Conservation (phyloP, 2,797 vertebrate species). For the Malacoctenus gilli region DNA sequence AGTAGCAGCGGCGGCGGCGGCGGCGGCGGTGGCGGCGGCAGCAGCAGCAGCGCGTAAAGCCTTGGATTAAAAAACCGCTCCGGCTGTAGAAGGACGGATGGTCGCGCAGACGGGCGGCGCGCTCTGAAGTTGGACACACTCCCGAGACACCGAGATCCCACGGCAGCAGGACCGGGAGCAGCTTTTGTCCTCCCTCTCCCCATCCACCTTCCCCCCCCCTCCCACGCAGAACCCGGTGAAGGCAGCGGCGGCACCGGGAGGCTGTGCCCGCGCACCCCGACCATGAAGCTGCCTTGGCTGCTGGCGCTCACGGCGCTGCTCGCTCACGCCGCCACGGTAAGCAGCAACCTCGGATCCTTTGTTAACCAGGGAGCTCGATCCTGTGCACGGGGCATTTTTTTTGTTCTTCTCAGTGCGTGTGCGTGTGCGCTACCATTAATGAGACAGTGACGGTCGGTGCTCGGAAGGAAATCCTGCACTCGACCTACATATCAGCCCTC, state of each 20-base stretch:
- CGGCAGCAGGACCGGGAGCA: constrained; percentile 4
- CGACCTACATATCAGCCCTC: constrained; percentile 76
- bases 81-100: constrained; percentile 65
- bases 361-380: constrained; percentile 55
- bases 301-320: constrained; percentile 77
- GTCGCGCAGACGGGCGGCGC: constrained; percentile 63
- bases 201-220: constrained; percentile 35
- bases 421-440: constrained; percentile 26
- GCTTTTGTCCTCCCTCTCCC: constrained; percentile 32
- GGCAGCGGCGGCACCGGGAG: constrained; percentile 72
- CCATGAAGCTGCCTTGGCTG: constrained; percentile 82
- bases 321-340: constrained; percentile 80
- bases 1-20: constrained; percentile 33
- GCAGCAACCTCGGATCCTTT: constrained; percentile 61
- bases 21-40: constrained; percentile 29
- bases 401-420: constrained; percentile 1
- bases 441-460: constrained; percentile 52
- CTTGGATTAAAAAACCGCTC: constrained; percentile 69
- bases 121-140: constrained; percentile 75
- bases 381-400: too few relatives aligned
- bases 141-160: constrained; percentile 51
- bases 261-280: constrained; percentile 67
- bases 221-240: constrained; percentile 56
- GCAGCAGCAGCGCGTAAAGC: constrained; percentile 39
- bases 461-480: constrained; percentile 73